Evolutionary conservation across 2,113 vertebrate genomes (phyloP).

Genomic region (Corythornis vintsioides): DNA sequence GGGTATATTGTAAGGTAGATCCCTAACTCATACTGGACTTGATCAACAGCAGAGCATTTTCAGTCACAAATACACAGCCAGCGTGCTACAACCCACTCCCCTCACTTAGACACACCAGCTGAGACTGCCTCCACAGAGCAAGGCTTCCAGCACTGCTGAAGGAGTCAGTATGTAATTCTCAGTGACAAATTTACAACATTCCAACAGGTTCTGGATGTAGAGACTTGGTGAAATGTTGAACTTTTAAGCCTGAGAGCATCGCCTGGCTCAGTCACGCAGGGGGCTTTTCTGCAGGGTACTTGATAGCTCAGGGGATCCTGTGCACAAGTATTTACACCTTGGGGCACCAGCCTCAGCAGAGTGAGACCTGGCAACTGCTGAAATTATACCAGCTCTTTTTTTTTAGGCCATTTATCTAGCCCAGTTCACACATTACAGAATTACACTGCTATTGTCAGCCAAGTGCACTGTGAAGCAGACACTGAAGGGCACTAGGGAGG

Average conservation of each 20-base stretch:
- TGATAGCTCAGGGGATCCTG: neutral
- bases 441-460: neutral
- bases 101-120: neutral
- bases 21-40: neutral
- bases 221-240: neutral
- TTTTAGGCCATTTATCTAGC: neutral
- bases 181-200: neutral
- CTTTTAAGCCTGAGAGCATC: neutral
- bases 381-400: neutral
- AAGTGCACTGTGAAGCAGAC: neutral
- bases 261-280: neutral
- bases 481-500: neutral
- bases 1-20: neutral
- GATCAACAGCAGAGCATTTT: neutral
- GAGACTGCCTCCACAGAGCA: neutral
- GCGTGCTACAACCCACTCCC: neutral
- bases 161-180: neutral
- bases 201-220: neutral
- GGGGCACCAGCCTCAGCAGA: neutral
- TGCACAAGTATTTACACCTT: neutral
- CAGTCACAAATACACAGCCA: neutral
- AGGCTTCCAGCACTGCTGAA: neutral
- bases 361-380: neutral
- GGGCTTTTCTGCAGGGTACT: neutral
- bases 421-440: neutral